Base-by-base conservation (phyloP, 1,140 invertebrate species). In the Octopus sinensis region DNA sequence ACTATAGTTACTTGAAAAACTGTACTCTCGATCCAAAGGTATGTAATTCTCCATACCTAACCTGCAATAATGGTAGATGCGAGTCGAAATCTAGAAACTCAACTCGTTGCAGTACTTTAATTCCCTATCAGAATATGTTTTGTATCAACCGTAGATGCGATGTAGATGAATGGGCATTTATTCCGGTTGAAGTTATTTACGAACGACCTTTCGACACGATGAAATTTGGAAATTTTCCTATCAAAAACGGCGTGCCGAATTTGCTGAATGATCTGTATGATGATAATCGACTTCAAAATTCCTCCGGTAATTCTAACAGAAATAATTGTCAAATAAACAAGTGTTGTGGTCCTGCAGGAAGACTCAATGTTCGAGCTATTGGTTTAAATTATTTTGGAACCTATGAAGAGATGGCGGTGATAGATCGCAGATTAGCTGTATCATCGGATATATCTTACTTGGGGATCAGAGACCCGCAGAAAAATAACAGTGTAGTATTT, bases 21-120 rank as follows among this genome's bases (percentile, higher is more conserved):
- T 86, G 86, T 82, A 53, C 80, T 52, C 79, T 81, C 13, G 82
- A 82, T 17, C 82, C 86, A 53, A 85, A 85, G 62, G 80, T 80
- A 51, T 86, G 86, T 83, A 84, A 84, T 23, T 85, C 84, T 5
- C 86, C 68, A 17, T 71, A 71, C 3, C 6, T 71, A 23, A 71
- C 17, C 17, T 71, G 68, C 30, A 23, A n/a, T 6, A 71, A 71
- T 13, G 30, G 13, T n/a, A 71, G 13, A 13, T 71, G 68, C 30
- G 17, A 71, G 68, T n/a, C 68, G 0, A 51, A 43, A 6, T 13
- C 52, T 51, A 17, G 52, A 77, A 53, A 77, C 4, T 17, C 76
- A 4, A 9, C 76, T 51, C 12, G 52, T 77, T 77, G 43, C 43
- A 43, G 43, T 17, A 7, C 76, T 5, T 17, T 53, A 10, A 71